A percentile compares a stretch with the other conserved stretches of the same genome.
These are phyloP conservation scores for Oxyura jamaicensis DNA, from an alignment of 2,113 vertebrate species.

Conservation along the genomic window DNA sequence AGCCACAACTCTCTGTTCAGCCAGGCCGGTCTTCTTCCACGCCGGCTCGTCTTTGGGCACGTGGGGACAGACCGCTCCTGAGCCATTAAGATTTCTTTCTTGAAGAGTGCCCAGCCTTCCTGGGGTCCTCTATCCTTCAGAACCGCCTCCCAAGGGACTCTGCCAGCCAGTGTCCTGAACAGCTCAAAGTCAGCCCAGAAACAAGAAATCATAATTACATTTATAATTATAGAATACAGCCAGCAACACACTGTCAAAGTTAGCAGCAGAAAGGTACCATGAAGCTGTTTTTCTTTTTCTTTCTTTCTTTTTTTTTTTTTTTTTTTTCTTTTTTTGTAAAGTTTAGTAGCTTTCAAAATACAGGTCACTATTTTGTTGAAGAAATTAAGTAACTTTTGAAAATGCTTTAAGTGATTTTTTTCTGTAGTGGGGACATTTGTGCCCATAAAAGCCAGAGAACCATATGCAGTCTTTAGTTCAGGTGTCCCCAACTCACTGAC, in stretches of 20 bases:
- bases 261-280: background rate
- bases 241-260: background rate
- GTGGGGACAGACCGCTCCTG: too few relatives aligned
- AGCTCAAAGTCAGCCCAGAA: too few relatives aligned
- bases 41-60: too few relatives aligned
- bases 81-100: too few relatives aligned
- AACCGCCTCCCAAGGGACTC: too few relatives aligned
- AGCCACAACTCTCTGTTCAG: too few relatives aligned
- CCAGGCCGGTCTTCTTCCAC: too few relatives aligned
- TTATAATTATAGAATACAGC: background rate
- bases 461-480: background rate
- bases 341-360: slow-evolving; percentile 8
- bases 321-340: background rate
- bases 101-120: too few relatives aligned
- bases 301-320: too few relatives aligned
- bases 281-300: background rate
- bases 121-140: too few relatives aligned
- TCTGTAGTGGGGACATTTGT: background rate
- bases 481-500: background rate
- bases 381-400: background rate
- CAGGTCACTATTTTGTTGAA: background rate
- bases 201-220: slow-evolving; percentile 6
- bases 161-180: too few relatives aligned
- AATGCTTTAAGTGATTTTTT: background rate
- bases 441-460: background rate